Evolutionary conservation across 2,888 invertebrate genomes (phyloP).

Genomic region (Tuberolachnus salignus): DNA sequence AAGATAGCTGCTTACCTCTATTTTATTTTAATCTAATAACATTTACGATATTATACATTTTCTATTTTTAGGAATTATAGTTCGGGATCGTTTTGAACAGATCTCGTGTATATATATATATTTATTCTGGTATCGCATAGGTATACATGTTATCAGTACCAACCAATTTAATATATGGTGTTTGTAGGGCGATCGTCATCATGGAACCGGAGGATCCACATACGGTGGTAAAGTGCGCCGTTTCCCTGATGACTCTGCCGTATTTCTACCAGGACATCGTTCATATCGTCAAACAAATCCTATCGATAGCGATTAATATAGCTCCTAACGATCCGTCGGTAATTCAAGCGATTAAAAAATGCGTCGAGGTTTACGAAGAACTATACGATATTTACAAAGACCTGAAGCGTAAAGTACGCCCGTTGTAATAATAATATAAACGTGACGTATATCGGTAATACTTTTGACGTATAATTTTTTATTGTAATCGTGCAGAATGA

Average conservation of each 20-base stretch:
- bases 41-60: too few species aligned
- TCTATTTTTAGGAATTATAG: too few species aligned
- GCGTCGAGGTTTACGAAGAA: conserved; percentile 1
- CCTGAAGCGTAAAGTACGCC: conserved; percentile 7
- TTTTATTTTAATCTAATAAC: too few species aligned
- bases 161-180: not conserved
- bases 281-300: conserved; percentile 10
- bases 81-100: too few species aligned
- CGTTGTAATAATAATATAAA: too few species aligned
- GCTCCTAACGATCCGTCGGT: conserved; percentile 15
- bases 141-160: too few species aligned
- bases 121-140: too few species aligned
- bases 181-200: conserved; percentile 4
- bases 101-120: too few species aligned
- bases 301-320: conserved; percentile 32
- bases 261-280: conserved; percentile 8
- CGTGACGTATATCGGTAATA: too few species aligned
- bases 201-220: conserved; percentile 43
- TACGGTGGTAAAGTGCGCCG: conserved; percentile 28
- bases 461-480: not conserved
- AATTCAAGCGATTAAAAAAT: conserved; percentile 7
- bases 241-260: conserved; percentile 28
- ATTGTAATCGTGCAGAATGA: not conserved
- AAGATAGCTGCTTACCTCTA: too few species aligned
- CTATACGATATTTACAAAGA: not conserved